phyloP scores from a whole-genome alignment of 2,113 vertebrate genomes.

The Crotophaga sulcirostris region DNA sequence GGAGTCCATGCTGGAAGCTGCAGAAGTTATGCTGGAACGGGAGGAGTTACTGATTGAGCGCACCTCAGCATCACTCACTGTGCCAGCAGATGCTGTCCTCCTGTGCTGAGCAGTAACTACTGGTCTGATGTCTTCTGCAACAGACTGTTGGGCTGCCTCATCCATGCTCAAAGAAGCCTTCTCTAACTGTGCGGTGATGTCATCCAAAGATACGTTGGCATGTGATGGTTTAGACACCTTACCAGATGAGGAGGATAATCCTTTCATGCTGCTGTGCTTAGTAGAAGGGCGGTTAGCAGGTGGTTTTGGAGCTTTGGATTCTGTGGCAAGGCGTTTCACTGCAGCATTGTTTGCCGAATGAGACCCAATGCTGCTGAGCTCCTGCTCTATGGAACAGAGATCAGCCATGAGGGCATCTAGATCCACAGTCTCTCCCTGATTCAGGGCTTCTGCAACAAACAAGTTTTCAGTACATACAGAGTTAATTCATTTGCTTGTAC shows the following conservation, averaged over 20 bases:
- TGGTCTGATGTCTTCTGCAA: constrained; percentile 76
- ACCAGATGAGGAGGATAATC: constrained; percentile 72
- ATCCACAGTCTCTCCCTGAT: constrained; percentile 94
- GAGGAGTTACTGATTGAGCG: constrained; percentile 89
- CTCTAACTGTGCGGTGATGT: constrained; percentile 97
- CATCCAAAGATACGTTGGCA: constrained; percentile 92
- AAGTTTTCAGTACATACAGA: neutral
- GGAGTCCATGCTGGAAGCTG: constrained; percentile 96
- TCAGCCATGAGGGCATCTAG: constrained; percentile 98
- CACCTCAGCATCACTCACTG: constrained; percentile 88
- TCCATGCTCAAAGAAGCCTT: constrained; percentile 98
- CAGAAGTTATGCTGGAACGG: constrained; percentile 91
- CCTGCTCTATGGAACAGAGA: constrained; percentile 96
- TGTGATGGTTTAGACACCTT: constrained; percentile 74
- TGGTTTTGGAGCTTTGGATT: constrained; percentile 82
- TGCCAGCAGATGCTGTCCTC: constrained; percentile 90
- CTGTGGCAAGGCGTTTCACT: constrained; percentile 77
- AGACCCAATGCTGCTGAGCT: constrained; percentile 90
- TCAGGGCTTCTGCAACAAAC: constrained; percentile 90
- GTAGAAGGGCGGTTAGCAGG: constrained; percentile 76
- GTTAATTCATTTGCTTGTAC: neutral
- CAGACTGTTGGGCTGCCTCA: constrained; percentile 92
- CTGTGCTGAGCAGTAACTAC: constrained; percentile 82
- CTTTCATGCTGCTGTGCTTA: constrained; percentile 84
- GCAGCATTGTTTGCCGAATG: constrained; percentile 83